Percentiles rank a stretch among this genome's conserved stretches.
Evolutionary conservation across 2,113 vertebrate genomes (phyloP).

Genomic region (Odocoileus hemionus): DNA sequence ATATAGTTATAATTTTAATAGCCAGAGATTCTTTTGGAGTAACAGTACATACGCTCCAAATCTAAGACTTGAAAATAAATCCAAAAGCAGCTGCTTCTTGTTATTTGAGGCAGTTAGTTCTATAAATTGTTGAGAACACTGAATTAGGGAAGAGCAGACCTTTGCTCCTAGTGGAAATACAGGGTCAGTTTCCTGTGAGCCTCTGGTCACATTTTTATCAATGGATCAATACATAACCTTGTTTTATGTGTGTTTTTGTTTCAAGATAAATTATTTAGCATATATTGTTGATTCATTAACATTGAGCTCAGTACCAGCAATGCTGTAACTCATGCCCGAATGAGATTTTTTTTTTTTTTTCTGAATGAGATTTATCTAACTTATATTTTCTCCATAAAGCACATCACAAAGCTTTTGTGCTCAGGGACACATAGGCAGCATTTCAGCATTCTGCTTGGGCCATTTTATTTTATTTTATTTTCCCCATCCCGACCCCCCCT

Average conservation of each 20-base stretch:
- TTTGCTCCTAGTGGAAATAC: background rate
- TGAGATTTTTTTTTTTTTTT: background rate
- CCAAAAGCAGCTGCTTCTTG: background rate
- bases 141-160: background rate
- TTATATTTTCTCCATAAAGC: background rate
- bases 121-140: background rate
- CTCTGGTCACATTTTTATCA: background rate
- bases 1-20: constrained; percentile 1
- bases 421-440: background rate
- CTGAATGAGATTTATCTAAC: background rate
- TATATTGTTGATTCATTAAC: background rate
- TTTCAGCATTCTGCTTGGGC: background rate
- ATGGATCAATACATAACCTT: background rate
- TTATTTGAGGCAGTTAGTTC: background rate
- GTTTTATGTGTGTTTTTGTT: background rate
- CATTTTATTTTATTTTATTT: background rate
- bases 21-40: background rate
- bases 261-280: background rate
- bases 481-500: no score
- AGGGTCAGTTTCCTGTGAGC: background rate
- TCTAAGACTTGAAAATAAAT: background rate
- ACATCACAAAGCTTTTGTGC: background rate
- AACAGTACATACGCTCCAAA: background rate
- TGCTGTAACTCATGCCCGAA: background rate
- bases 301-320: background rate